phyloP scores from a whole-genome alignment of 2,797 vertebrate genomes.

The Amphiprion clarkii region DNA sequence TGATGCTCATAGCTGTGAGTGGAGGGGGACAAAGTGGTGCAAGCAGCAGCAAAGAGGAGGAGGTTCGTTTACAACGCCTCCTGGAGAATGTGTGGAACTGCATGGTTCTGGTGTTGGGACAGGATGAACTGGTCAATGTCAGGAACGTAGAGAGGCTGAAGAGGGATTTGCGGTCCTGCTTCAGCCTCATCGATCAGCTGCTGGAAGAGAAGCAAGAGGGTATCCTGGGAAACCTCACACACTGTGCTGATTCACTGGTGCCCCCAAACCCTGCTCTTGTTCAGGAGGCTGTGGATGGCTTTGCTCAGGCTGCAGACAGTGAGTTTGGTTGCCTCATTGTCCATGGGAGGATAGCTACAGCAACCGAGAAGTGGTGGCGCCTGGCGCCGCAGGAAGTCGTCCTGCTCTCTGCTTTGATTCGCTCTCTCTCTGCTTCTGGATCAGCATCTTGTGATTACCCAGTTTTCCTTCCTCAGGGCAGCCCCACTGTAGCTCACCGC shows the following conservation, averaged over 20 bases:
- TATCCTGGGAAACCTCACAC: constrained; percentile 89
- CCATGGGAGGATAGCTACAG: constrained; percentile 84
- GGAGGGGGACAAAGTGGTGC: constrained; percentile 76
- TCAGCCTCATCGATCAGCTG: constrained; percentile 90
- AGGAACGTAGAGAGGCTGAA: constrained; percentile 93
- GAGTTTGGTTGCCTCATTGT: constrained; percentile 90
- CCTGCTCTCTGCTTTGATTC: constrained; percentile 87
- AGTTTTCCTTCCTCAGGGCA: constrained; percentile 93
- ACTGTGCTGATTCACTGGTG: constrained; percentile 89
- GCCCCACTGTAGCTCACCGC: constrained; percentile 92
- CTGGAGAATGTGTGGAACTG: constrained; percentile 91
- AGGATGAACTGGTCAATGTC: constrained; percentile 88
- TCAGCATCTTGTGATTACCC: constrained; percentile 90
- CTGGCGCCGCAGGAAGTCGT: constrained; percentile 89
- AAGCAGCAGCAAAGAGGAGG: constrained; percentile 76
- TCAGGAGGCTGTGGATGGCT: constrained; percentile 88
- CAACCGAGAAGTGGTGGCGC: constrained; percentile 94
- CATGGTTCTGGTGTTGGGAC: constrained; percentile 93
- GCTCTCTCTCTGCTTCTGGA: constrained; percentile 81
- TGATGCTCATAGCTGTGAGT: constrained; percentile 91
- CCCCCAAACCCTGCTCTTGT: constrained; percentile 82
- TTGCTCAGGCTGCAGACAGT: constrained; percentile 86
- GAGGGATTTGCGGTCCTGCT: constrained; percentile 91
- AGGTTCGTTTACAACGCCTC: constrained; percentile 85
- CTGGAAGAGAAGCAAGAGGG: constrained; percentile 84